phyloP scores from a whole-genome alignment of 2,797 vertebrate genomes.

The Tiaroga cobitis region DNA sequence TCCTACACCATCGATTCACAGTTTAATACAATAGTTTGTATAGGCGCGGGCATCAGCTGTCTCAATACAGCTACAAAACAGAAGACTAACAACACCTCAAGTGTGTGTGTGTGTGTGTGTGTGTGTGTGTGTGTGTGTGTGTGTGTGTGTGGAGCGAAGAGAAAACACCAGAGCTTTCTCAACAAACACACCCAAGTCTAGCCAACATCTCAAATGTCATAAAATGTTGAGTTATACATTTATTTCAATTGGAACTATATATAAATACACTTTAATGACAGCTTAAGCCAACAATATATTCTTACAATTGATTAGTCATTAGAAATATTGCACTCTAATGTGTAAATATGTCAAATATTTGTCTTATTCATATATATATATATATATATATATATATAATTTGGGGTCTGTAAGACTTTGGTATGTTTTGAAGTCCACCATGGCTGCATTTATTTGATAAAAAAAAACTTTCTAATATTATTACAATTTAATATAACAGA shows the following conservation, averaged over 20 bases:
- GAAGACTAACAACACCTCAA: conserved; percentile 1
- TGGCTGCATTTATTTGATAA: too few species aligned
- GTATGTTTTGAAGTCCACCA: too few species aligned
- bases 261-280: background rate
- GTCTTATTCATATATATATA: too few species aligned
- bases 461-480: too few species aligned
- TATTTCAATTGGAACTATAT: background rate
- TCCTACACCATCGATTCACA: conserved; percentile 55
- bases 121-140: too few species aligned
- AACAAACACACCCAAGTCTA: conserved; percentile 4
- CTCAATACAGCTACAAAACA: background rate
- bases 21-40: conserved; percentile 29
- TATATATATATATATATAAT: too few species aligned
- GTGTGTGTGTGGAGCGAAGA: background rate
- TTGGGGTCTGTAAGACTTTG: too few species aligned
- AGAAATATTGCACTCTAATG: background rate
- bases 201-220: background rate
- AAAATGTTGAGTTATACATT: background rate
- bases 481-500: background rate
- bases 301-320: background rate
- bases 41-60: conserved; percentile 31
- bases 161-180: background rate
- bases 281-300: background rate
- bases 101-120: background rate
- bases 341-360: background rate